Base-by-base conservation (phyloP, 2,797 vertebrate species). In the Mionectes olivaceus region DNA sequence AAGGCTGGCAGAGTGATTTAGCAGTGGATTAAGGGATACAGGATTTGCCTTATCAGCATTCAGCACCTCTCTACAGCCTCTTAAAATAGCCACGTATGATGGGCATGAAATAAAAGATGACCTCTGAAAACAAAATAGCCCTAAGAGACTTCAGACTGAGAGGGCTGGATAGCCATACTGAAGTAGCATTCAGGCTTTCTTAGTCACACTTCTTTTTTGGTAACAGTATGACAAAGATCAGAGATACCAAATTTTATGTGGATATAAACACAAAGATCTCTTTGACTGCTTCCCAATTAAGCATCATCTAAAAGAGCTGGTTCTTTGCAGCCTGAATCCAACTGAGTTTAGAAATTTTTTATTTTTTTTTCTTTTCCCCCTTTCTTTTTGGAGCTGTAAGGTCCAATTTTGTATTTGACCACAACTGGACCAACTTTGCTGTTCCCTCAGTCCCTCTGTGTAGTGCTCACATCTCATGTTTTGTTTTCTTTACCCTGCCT, bases 31-130 rank as follows among this genome's bases (percentile, higher is more conserved):
- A 96, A 96, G 88, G 93, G 91, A 91, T 91, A 79, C 39, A 63
- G 93, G 95, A 93, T 96, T 97, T 97, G 91, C 87, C 80, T 96
- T 97, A 97, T 97, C 93, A 95, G 93, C 93, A 90, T 95, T 96
- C 92, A 95, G 46, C 96, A 96, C 95, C 87, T 94, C 94, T 79
- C 92, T 83, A 13, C 52, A 95, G 86, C 53, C 49, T 83, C 89
- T 93, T 89, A 95, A 96, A 95, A 94, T 93, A 95, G 80, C 85
- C 85, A 94, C 70, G 3, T 96, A 91, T 80, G 91, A 96, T 91
- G 80, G 74, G 49, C 87, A 82, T 80, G 91, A 94, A 93, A 94
- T 96, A 94, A 95, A 96, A 95, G 89, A 91, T 0, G 27, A 97
- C 91, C 85, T 93, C 77, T 88, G 87, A 87, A 93, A 95, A 90